Evolutionary conservation across 2,797 vertebrate genomes (phyloP), one percentile per base, ranked within the genome.

Genomic region (Catostomus latipinnis): DNA sequence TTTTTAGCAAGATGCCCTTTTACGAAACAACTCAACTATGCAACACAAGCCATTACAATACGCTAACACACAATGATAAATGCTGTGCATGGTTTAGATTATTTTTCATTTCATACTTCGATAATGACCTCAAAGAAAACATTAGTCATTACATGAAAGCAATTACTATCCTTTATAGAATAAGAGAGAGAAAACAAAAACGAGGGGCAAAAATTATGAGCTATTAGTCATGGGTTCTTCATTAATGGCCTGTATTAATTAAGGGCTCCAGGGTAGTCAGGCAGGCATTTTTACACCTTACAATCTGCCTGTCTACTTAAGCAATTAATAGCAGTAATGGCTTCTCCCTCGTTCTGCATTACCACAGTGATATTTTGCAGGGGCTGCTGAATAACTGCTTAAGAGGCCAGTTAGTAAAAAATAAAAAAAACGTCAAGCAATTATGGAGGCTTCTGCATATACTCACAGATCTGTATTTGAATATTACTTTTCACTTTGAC

Each of bases 241-340:
- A 89, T 88, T 87, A 87, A 83, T 77, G 63, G 48, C 61, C 76
- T 76, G 53, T 84, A 76, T 83, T 68, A 77, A 82, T 82, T 82
- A 85, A 81, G 58, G 73, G 84, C 85, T 71, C 45, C 54, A 50
- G 82, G 81, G 79, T 82, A 83, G 77, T 71, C 73, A 74, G 80
- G 81, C 76, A 83, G 62, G 67, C 75, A 69, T 79, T 73, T 81
- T 83, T 75, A 84, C 85, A 77, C 69, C 76, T 63, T 76, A 56
- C 74, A 83, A 71, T 76, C 65, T 61, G 74, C 56, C 74, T 80
- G 74, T 84, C 83, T 81, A 67, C 80, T 88, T 87, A 86, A 80
- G 82, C 80, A 84, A 88, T 90, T 86, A 87, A 82, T 66, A 63
- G 57, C 82, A 72, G 83, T 86, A 88, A 88, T 78, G 82, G 78